Percentiles rank a stretch among this genome's conserved stretches.
These are phyloP conservation scores for Chiroxiphia lanceolata DNA, from an alignment of 2,797 vertebrate genomes.

Conservation along the genomic window DNA sequence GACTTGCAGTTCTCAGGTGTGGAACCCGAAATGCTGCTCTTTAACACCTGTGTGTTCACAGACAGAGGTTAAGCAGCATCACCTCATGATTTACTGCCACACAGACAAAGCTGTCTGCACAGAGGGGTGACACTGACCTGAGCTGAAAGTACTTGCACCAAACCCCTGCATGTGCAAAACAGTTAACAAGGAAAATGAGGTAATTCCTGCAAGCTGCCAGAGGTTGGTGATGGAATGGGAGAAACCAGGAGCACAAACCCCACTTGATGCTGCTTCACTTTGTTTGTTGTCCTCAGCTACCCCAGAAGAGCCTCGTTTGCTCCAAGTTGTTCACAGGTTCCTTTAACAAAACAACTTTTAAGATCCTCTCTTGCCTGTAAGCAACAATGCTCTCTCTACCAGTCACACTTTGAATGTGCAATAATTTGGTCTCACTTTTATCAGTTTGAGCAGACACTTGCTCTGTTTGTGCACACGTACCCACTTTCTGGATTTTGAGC, in stretches of 20 bases:
- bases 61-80: neutral
- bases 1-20: neutral
- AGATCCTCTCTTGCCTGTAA: neutral
- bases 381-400: neutral
- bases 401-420: fast-evolving
- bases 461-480: neutral
- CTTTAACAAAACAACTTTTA: neutral
- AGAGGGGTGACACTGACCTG: fast-evolving
- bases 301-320: neutral
- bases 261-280: neutral
- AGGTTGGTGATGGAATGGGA: fast-evolving
- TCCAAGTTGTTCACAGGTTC: fast-evolving
- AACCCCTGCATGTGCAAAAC: neutral
- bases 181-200: fast-evolving
- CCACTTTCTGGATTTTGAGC: neutral
- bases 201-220: neutral
- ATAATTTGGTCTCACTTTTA: neutral
- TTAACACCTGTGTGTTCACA: fast-evolving
- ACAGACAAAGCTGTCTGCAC: fast-evolving
- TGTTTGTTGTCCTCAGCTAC: neutral
- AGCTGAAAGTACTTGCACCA: fast-evolving
- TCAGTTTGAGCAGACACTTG: neutral
- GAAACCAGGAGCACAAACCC: neutral
- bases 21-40: neutral
- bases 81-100: fast-evolving